These are phyloP conservation scores for Pangasius larnaudii DNA, from an alignment of 2,797 vertebrate species.

Conservation along the genomic window DNA sequence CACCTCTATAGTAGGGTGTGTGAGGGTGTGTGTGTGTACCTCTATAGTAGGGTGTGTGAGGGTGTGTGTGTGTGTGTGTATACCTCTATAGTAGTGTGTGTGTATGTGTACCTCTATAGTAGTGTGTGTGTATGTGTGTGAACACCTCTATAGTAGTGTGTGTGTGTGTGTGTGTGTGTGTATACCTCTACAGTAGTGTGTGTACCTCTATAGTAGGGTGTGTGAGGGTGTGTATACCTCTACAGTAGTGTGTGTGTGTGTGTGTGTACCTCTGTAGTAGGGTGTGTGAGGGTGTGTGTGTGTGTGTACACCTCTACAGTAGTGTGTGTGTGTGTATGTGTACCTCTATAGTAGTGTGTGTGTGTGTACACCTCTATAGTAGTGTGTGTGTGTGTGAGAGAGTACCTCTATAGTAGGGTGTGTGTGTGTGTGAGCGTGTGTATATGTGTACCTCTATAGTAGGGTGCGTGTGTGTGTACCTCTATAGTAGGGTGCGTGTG, in stretches of 20 bases:
- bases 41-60: neutral
- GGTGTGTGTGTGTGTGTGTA: slow-evolving; percentile 17
- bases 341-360: neutral
- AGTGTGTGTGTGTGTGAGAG: slow-evolving; percentile 23
- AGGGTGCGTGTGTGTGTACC: neutral
- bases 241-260: slow-evolving; percentile 1
- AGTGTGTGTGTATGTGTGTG: neutral
- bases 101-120: neutral
- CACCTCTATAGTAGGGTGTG: slow-evolving; percentile 97
- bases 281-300: slow-evolving; percentile 96
- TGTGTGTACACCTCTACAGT: slow-evolving; percentile 69
- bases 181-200: slow-evolving; percentile 83
- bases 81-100: neutral
- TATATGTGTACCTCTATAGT: neutral
- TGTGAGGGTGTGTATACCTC: neutral
- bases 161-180: slow-evolving; percentile 3
- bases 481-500: slow-evolving; percentile 31
- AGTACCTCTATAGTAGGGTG: slow-evolving; percentile 95
- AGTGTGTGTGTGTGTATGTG: slow-evolving; percentile 65
- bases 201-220: slow-evolving; percentile 69
- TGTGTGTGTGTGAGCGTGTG: slow-evolving; percentile 88
- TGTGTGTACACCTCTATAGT: slow-evolving; percentile 31
- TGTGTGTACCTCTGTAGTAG: slow-evolving; percentile 91
- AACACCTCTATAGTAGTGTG: neutral
- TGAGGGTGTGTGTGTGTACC: slow-evolving; percentile 86